These are phyloP conservation scores for Tricholaema leucomelas DNA, from an alignment of 2,113 vertebrate species.

Conservation along the genomic window DNA sequence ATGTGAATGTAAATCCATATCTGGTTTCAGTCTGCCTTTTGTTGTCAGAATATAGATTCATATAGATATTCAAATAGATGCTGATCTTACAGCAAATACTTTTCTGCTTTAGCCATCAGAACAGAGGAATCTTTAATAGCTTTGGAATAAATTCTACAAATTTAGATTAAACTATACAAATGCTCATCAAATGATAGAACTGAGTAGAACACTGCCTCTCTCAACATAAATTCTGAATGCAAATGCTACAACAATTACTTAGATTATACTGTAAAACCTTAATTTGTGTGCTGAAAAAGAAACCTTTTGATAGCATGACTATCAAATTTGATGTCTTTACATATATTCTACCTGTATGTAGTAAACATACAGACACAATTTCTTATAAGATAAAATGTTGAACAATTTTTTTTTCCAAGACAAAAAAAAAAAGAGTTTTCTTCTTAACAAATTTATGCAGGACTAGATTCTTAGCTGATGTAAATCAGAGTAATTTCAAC, in stretches of 20 bases:
- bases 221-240: background rate
- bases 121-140: background rate
- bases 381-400: background rate
- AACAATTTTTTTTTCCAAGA: background rate
- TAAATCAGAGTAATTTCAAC: background rate
- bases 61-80: background rate
- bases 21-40: background rate
- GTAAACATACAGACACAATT: background rate
- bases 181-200: background rate
- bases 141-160: background rate
- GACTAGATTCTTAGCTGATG: background rate
- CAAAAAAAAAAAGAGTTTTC: too few species aligned
- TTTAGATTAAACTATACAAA: background rate
- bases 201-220: background rate
- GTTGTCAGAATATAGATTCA: background rate
- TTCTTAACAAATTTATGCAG: background rate
- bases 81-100: background rate
- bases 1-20: background rate
- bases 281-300: background rate
- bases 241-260: background rate
- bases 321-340: background rate
- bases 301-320: background rate
- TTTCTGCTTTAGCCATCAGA: background rate
- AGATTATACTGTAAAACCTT: background rate
- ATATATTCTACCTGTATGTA: background rate